Evolutionary conservation across 1,140 invertebrate genomes (phyloP), one percentile per base, ranked within the genome.

Genomic region (Musca domestica): DNA sequence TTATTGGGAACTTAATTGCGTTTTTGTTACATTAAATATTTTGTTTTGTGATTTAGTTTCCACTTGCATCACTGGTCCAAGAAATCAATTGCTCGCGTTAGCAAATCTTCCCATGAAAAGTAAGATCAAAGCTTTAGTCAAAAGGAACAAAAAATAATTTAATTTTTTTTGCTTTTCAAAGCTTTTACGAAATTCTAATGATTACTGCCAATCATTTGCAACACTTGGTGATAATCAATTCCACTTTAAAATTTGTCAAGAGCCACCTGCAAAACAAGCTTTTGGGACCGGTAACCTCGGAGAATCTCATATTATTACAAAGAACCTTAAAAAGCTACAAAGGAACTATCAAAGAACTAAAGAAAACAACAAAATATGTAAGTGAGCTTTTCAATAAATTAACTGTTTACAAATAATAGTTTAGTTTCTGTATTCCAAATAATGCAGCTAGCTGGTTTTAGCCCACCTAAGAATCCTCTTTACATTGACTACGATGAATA

Each of bases 161-260:
- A 48, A 51, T 10, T 30, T 15, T 64, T 17, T 41, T 20, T 49
- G 14, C 47, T 49, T 64, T 22, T 71, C 69, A 1, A 52, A 81
- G 78, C 25, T 81, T 81, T 41, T 81, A 81, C 67, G 78, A 81
- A 46, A 78, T 81, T 2, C 72, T 81, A 0, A 73, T 81, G 74
- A 69, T 81, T 19, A 70, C 76, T 0, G 76, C 76, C 23, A 81
- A 79, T 73, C 78, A 81, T 69, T 71, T 81, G 19, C 76, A 79
- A 72, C 76, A 81, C 61, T 63, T 79, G 54, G 70, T 81, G 2
- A 73, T 81, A 5, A 71, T 81, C 6, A 79, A 76, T 64, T 67
- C 78, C 1, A 74, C 78, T 1, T 7, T 81, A 2, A 70, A 71
- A 6, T 81, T 73, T 34, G 68, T 81, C 9, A 72, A 71, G 6